phyloP scores from a whole-genome alignment of 1,140 invertebrate genomes.

The Chironomus tepperi region DNA sequence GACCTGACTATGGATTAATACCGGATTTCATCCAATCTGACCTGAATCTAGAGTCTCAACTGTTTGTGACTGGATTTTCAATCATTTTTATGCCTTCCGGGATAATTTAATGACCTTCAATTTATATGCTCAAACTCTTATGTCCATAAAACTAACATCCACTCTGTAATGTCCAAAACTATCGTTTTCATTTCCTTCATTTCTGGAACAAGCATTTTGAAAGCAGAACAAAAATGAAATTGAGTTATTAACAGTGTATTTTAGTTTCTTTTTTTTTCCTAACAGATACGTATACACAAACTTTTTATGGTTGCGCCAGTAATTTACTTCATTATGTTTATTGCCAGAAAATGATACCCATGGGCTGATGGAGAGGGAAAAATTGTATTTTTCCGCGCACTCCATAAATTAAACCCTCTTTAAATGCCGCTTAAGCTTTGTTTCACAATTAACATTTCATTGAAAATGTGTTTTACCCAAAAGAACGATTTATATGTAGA shows the following conservation, averaged over 20 bases:
- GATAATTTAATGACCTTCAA: too few relatives aligned
- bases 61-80: too few relatives aligned
- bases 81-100: too few relatives aligned
- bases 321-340: constrained; percentile 15
- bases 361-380: neutral
- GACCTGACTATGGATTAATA: too few relatives aligned
- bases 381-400: neutral
- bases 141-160: neutral
- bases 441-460: neutral
- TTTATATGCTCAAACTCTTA: too few relatives aligned
- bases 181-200: too few relatives aligned
- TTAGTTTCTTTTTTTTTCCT: neutral
- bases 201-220: too few relatives aligned
- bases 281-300: neutral
- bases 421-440: neutral
- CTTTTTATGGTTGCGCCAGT: constrained; percentile 12
- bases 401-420: neutral
- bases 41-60: too few relatives aligned
- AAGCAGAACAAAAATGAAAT: neutral
- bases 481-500: neutral
- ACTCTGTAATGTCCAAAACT: neutral
- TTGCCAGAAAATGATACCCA: constrained; percentile 6
- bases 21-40: too few relatives aligned
- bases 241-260: constrained; percentile 14
- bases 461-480: neutral